Evolutionary conservation across 2,797 vertebrate genomes (phyloP).

Genomic region (Myotis pilosus): DNA sequence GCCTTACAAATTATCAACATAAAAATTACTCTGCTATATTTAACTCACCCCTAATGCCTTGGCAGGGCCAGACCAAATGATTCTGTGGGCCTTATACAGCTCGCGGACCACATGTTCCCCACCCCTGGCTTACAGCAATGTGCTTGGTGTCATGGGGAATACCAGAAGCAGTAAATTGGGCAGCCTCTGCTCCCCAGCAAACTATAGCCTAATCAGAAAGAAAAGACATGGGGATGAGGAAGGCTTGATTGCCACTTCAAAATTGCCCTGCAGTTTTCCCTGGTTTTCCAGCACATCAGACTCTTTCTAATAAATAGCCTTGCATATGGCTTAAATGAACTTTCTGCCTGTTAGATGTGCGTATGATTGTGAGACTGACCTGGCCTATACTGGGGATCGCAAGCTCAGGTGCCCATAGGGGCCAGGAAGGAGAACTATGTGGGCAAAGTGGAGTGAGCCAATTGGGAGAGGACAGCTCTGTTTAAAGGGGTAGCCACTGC

Average conservation of each 20-base stretch:
- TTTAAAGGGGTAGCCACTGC: not conserved
- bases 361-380: not conserved
- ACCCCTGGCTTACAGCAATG: not conserved
- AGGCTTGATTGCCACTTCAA: not conserved
- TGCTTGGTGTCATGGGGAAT: not conserved
- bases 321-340: not conserved
- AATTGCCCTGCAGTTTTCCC: not conserved
- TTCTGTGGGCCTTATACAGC: too few species aligned
- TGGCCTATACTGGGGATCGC: not conserved
- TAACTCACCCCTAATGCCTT: too few species aligned
- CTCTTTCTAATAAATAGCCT: not conserved
- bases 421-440: not conserved
- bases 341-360: not conserved
- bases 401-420: not conserved
- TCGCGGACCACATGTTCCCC: too few species aligned
- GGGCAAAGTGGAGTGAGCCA: not conserved
- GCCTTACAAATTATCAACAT: too few species aligned
- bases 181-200: not conserved
- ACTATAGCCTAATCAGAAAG: not conserved
- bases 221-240: not conserved
- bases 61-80: too few species aligned
- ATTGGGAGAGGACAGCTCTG: not conserved
- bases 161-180: not conserved
- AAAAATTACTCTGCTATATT: too few species aligned
- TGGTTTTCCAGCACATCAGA: not conserved